Percentiles rank a stretch among this genome's conserved stretches.
Conservation (phyloP, 1,140 invertebrate genomes). For the Coptotermes formosanus region DNA sequence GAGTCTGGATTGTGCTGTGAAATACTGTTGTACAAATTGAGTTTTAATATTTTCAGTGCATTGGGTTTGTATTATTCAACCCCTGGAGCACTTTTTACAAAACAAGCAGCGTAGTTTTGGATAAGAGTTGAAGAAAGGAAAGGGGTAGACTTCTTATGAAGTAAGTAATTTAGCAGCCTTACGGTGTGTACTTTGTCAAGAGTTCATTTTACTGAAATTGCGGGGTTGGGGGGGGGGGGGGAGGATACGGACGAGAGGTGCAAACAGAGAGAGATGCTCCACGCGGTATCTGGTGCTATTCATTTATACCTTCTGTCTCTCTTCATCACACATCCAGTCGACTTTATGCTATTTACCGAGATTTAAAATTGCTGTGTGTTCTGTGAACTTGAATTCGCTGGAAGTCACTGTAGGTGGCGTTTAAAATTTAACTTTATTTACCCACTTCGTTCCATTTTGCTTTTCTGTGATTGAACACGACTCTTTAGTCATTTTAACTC, state of each 20-base stretch:
- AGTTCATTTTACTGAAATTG: background rate
- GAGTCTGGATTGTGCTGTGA: too few relatives aligned
- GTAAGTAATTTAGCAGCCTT: background rate
- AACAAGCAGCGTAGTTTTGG: background rate
- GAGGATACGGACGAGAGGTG: background rate
- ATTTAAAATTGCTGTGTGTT: background rate
- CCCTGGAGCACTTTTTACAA: background rate
- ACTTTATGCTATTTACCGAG: background rate
- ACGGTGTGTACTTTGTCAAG: background rate
- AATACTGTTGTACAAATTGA: background rate
- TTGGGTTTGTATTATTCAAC: background rate
- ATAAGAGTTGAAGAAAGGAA: background rate
- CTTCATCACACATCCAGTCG: background rate
- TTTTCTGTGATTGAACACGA: background rate
- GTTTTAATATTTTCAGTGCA: background rate
- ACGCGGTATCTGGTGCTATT: background rate
- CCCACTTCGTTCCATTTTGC: background rate
- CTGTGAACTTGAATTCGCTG: background rate
- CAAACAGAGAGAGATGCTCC: background rate
- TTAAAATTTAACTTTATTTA: constrained; percentile 3
- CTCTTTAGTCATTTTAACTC: constrained; percentile 12
- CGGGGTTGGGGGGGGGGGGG: background rate
- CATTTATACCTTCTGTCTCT: background rate
- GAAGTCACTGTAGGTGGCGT: background rate
- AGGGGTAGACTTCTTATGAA: background rate